phyloP scores from a whole-genome alignment of 2,888 invertebrate species.

The Diarsia dahlii region DNA sequence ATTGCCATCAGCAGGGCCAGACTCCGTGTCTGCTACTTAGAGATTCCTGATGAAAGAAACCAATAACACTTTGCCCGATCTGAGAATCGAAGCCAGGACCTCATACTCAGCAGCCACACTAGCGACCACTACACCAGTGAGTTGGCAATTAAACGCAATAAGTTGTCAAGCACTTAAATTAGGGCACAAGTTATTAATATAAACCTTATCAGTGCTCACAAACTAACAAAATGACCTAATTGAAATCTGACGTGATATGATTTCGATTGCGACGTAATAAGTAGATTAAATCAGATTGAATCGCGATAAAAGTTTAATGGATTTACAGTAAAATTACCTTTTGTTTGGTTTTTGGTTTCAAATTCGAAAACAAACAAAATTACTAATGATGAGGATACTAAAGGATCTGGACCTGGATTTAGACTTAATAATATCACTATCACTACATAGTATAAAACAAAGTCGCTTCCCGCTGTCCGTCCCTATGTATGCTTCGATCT shows the following conservation, averaged over 20 bases:
- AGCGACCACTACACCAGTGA: neutral
- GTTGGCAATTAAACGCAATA: neutral
- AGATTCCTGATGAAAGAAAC: neutral
- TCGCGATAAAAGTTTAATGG: constrained; percentile 25
- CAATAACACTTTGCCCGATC: neutral
- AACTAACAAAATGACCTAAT: constrained; percentile 45
- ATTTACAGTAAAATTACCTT: neutral
- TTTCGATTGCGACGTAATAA: constrained; percentile 11
- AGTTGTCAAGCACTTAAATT: constrained; percentile 25
- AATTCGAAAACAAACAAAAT: neutral
- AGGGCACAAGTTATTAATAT: constrained; percentile 16
- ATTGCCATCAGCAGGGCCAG: too few species aligned
- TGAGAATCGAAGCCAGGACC: neutral
- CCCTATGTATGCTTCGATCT: too few species aligned
- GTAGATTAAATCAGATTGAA: constrained; percentile 24
- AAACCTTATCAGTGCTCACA: constrained; percentile 25
- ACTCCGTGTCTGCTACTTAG: neutral
- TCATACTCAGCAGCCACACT: neutral
- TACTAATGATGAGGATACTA: neutral
- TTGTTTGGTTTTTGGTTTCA: neutral
- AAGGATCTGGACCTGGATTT: too few species aligned
- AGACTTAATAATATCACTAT: too few species aligned
- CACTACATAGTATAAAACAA: too few species aligned
- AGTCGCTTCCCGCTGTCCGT: too few species aligned
- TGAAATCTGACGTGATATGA: constrained; percentile 3